A percentile compares a stretch with the other conserved stretches of the same genome.
These are phyloP conservation scores for Dolichomitus sp. DNA, from an alignment of 2,888 invertebrate genomes.

Conservation along the genomic window DNA sequence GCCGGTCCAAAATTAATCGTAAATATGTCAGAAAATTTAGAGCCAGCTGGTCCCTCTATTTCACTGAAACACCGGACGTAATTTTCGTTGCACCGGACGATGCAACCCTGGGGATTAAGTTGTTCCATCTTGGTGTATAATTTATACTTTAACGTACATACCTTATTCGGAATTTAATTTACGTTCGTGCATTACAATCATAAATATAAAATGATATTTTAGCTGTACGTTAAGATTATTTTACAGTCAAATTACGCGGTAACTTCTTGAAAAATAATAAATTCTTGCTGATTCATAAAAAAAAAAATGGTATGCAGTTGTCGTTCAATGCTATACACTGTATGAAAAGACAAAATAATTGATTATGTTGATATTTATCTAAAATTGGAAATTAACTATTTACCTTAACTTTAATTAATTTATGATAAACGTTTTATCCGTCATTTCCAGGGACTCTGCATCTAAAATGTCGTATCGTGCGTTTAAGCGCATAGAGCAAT, in stretches of 20 bases:
- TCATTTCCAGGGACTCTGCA: background rate
- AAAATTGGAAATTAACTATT: no score
- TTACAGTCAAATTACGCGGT: background rate
- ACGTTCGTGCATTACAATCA: background rate
- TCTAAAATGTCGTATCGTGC: background rate
- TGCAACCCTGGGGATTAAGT: background rate
- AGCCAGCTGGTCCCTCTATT: background rate
- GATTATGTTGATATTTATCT: no score
- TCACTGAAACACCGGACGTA: constrained; percentile 5
- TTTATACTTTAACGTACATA: background rate
- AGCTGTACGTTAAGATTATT: background rate
- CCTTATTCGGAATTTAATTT: background rate
- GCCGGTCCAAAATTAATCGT: constrained; percentile 28
- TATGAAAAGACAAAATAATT: no score
- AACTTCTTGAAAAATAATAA: background rate
- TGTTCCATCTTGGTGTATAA: background rate
- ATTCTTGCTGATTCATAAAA: background rate
- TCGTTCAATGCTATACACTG: background rate
- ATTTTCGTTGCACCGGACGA: constrained; percentile 12
- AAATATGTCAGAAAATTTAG: constrained; percentile 32
- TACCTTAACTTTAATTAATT: background rate
- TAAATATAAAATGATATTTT: background rate
- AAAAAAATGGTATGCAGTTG: background rate
- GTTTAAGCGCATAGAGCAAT: background rate
- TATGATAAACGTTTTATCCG: constrained; percentile 9